Base-by-base conservation (phyloP, 2,888 invertebrate genomes). In the Himalopsyche japonica region DNA sequence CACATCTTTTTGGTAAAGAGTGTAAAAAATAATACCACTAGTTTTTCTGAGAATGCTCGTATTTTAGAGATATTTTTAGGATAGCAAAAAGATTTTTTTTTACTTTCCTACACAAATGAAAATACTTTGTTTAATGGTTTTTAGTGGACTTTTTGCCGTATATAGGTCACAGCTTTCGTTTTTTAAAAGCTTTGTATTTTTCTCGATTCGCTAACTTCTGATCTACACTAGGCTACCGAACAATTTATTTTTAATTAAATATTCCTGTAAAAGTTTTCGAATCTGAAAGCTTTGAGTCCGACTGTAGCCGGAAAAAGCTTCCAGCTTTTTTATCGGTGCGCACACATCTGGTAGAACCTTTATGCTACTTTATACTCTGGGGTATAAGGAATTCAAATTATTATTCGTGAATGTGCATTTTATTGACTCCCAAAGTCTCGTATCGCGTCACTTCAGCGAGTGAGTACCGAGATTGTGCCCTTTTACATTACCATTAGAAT, bases 221-320 rank as follows among this genome's bases (percentile, higher is more conserved):
- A 81, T 76, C 78, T 57, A 48, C 43, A 30, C 49, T 34, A 49
- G 8, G n/a, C 37, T 78, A 43, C 37, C 32, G 84, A 81, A 79
- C 80, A 80, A 81, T 84, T 84, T 81, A 79, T 49, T 79, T 84
- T 84, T 84, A 84, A 84, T 84, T 84, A 84, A 84, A 84, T 84
- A 84, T 79, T 84, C 79, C 80, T 64, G 49, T 80, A 64, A 64
- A 64, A 64, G 49, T 49, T 64, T 37, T 80, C 20, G 15, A 37
- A 18, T 34, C n/a, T 8, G 18, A 24, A 64, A 37, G 64, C 24
- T 64, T 80, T 80, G 57, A 80, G 34, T 37, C 37, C 49, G 30
- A 8, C 64, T 34, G 64, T 76, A 30, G 47, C 70, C 34, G 64
- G n/a, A 76, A 43, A 64, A 64, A 37, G 27, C 18, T n/a, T 20